Evolutionary conservation across 1,140 invertebrate species (phyloP).

Genomic region (Samia ricini): DNA sequence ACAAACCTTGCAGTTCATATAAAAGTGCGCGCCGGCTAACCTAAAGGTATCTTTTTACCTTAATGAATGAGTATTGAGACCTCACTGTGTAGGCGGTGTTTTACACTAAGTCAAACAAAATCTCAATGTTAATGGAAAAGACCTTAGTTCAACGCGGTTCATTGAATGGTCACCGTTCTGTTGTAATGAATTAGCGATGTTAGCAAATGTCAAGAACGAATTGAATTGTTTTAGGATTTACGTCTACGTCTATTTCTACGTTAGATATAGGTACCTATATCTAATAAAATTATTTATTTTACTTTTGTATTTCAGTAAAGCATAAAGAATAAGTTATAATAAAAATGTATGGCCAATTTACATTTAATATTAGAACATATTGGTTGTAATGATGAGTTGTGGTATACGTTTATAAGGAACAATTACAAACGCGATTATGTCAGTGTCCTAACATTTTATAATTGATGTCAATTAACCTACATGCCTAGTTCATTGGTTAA

Average conservation of each 20-base stretch:
- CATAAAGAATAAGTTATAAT: no score
- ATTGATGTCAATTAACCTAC: background rate
- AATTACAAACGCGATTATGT: background rate
- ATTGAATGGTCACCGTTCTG: constrained; percentile 8
- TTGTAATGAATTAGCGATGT: constrained; percentile 10
- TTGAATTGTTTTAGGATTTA: background rate
- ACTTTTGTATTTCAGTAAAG: no score
- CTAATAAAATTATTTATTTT: no score
- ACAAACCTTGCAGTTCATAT: background rate
- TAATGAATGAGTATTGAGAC: background rate
- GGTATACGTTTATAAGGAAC: background rate
- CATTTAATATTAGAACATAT: background rate
- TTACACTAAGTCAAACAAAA: background rate
- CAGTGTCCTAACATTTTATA: background rate
- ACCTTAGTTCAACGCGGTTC: constrained; percentile 2
- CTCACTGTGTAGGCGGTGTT: background rate
- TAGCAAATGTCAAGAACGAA: constrained; percentile 8
- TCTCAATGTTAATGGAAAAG: constrained; percentile 8
- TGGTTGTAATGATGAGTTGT: background rate
- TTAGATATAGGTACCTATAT: background rate
- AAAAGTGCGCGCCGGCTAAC: background rate
- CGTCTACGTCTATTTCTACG: background rate
- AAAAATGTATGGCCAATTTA: no score
- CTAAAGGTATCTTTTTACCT: background rate
- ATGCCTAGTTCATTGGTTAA: background rate